Conservation (phyloP, 2,888 invertebrate genomes). For the Oscheius sp. region DNA sequence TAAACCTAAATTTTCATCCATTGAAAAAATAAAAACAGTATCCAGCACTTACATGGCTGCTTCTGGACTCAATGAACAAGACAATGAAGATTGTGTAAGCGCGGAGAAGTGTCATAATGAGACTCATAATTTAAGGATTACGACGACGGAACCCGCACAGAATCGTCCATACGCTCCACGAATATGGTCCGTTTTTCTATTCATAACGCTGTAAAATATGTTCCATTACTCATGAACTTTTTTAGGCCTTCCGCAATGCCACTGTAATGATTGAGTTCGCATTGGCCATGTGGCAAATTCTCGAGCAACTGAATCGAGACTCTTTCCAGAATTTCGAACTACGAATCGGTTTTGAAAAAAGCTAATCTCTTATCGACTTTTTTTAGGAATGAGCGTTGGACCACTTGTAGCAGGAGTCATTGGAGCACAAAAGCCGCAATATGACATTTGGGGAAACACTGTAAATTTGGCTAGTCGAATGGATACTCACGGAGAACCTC, state of each 20-base stretch:
- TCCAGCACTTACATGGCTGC: conserved; percentile 98
- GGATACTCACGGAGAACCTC: conserved; percentile 93
- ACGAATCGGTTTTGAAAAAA: conserved; percentile 82
- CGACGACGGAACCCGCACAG: conserved; percentile 39
- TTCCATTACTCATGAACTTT: too few relatives aligned
- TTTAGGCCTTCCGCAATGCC: conserved; percentile 76
- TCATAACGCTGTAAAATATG: neutral
- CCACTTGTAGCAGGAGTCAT: conserved; percentile 95
- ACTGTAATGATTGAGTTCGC: conserved; percentile 92
- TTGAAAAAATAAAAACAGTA: conserved; percentile 98
- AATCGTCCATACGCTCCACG: conserved; percentile 19
- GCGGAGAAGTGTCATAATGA: neutral
- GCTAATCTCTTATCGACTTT: too few relatives aligned
- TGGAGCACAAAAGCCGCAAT: conserved; percentile 95
- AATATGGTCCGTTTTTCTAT: conserved; percentile 3
- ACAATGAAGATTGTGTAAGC: conserved; percentile 53
- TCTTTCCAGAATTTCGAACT: conserved; percentile 95
- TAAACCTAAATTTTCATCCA: conserved; percentile 91
- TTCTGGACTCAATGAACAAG: conserved; percentile 78
- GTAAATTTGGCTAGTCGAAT: conserved; percentile 96
- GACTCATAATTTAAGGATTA: conserved; percentile 35
- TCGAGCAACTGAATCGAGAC: conserved; percentile 93
- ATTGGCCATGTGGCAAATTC: conserved; percentile 86
- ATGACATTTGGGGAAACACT: conserved; percentile 98
- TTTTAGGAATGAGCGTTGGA: conserved; percentile 88